A percentile compares a stretch with the other conserved stretches of the same genome.
Evolutionary conservation across 1,140 invertebrate genomes (phyloP).

Genomic region (Whitmania pigra): DNA sequence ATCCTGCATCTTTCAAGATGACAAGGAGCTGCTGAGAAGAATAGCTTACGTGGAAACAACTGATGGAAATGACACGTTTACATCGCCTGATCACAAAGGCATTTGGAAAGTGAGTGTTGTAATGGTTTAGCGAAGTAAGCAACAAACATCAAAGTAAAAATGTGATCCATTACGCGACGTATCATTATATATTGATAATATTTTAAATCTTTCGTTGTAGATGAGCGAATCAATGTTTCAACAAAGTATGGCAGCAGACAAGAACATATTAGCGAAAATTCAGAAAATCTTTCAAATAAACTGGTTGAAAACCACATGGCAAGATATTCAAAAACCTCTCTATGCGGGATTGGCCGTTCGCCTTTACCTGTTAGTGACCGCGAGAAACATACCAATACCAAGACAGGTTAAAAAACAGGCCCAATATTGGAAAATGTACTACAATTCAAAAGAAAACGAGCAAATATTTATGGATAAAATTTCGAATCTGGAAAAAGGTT

Average conservation of each 20-base stretch:
- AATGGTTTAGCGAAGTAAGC: not conserved
- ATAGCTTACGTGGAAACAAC: conserved; percentile 11
- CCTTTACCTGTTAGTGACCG: conserved; percentile 24
- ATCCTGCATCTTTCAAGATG: conserved; percentile 1
- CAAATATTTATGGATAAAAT: not conserved
- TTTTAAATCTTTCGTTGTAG: not conserved
- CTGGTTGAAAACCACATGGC: conserved; percentile 31
- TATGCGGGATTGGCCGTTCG: conserved; percentile 33
- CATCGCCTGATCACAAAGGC: not conserved
- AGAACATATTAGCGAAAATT: conserved; percentile 17
- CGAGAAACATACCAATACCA: not conserved
- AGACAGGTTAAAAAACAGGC: not conserved
- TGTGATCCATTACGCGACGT: too few relatives aligned
- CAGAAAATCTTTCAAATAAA: conserved; percentile 29
- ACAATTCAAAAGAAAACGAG: not conserved
- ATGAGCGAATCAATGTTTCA: not conserved
- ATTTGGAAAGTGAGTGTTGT: conserved; percentile 7
- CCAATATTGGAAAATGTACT: conserved; percentile 3
- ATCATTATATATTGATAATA: too few relatives aligned
- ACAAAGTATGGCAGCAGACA: not conserved
- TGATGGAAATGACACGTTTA: conserved; percentile 3
- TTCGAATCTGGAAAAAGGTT: conserved; percentile 9
- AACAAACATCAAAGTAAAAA: not conserved
- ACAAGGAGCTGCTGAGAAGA: conserved; percentile 7
- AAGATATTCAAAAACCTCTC: conserved; percentile 31